Evolutionary conservation across 2,888 invertebrate genomes (phyloP).

Genomic region (Archips xylosteana): DNA sequence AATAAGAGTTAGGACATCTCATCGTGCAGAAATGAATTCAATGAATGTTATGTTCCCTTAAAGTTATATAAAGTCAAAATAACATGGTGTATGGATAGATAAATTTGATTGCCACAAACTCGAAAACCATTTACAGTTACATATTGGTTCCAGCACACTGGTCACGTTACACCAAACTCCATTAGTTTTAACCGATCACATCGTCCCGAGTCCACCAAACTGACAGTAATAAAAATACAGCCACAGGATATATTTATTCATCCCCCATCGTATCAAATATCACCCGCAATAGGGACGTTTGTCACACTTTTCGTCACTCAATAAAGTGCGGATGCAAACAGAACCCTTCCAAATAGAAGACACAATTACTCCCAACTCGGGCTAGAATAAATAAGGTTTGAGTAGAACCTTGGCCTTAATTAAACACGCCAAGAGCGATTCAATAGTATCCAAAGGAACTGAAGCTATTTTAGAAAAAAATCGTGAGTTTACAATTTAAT

Average conservation of each 20-base stretch:
- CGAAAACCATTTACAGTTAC: too few relatives aligned
- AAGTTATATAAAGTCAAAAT: too few relatives aligned
- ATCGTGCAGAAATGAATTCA: too few relatives aligned
- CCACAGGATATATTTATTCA: conserved; percentile 28
- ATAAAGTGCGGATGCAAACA: conserved; percentile 39
- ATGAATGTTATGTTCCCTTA: too few relatives aligned
- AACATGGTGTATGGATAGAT: too few relatives aligned
- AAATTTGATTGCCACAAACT: too few relatives aligned
- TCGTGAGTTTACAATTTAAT: too few relatives aligned
- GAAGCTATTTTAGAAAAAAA: not conserved
- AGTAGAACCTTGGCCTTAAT: conserved; percentile 29
- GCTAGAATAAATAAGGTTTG: conserved; percentile 34
- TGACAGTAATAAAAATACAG: conserved; percentile 11
- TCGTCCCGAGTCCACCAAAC: not conserved
- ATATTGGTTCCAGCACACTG: not conserved
- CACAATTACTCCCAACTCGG: conserved; percentile 38
- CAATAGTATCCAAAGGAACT: not conserved
- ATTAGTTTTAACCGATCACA: not conserved
- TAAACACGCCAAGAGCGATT: conserved; percentile 34
- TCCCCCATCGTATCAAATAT: conserved; percentile 31
- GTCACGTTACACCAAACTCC: not conserved
- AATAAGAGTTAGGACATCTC: too few relatives aligned
- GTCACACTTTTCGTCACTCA: conserved; percentile 38
- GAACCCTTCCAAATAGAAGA: conserved; percentile 37
- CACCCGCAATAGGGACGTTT: conserved; percentile 17